Percentiles rank a stretch among this genome's conserved stretches.
Evolutionary conservation across 2,888 invertebrate genomes (phyloP).

Genomic region (Thera britannica): DNA sequence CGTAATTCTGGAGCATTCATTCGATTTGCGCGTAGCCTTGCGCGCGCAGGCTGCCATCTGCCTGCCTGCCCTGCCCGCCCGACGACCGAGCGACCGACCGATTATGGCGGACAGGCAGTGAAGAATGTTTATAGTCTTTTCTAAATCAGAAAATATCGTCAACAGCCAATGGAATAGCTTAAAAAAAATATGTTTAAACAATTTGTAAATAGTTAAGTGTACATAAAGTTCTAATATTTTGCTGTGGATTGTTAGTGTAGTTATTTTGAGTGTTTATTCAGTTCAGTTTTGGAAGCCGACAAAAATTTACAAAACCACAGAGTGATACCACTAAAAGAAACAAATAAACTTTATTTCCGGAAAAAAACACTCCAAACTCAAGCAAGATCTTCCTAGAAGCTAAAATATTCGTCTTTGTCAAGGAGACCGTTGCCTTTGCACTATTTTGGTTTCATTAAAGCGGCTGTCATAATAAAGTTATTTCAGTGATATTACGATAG

Average conservation of each 20-base stretch:
- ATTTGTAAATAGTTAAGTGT: constrained; percentile 90
- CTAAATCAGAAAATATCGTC: constrained; percentile 86
- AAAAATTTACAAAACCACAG: constrained; percentile 63
- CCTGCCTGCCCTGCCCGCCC: too few relatives aligned
- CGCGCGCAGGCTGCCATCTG: too few relatives aligned
- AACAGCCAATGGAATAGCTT: constrained; percentile 88
- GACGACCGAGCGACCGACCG: constrained; percentile 65
- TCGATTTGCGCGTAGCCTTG: too few relatives aligned
- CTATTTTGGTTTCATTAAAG: constrained; percentile 78
- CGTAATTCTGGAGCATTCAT: too few relatives aligned
- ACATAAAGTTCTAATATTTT: constrained; percentile 90
- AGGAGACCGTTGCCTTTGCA: constrained; percentile 78
- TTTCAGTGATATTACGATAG: constrained; percentile 74
- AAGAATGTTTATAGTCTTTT: constrained; percentile 83
- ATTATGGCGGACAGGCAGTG: constrained; percentile 83
- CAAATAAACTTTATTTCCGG: constrained; percentile 58
- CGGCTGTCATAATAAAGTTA: constrained; percentile 81
- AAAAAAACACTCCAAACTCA: constrained; percentile 49
- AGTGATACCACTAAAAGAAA: constrained; percentile 77
- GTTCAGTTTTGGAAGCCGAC: constrained; percentile 87
- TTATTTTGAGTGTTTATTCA: constrained; percentile 85
- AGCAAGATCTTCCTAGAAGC: constrained; percentile 58
- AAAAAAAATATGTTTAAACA: constrained; percentile 84
- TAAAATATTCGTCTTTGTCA: constrained; percentile 77
- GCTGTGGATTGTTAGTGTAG: constrained; percentile 85